Conservation (phyloP, 2,888 invertebrate genomes). For the Zaprionus obscuricornis region DNA sequence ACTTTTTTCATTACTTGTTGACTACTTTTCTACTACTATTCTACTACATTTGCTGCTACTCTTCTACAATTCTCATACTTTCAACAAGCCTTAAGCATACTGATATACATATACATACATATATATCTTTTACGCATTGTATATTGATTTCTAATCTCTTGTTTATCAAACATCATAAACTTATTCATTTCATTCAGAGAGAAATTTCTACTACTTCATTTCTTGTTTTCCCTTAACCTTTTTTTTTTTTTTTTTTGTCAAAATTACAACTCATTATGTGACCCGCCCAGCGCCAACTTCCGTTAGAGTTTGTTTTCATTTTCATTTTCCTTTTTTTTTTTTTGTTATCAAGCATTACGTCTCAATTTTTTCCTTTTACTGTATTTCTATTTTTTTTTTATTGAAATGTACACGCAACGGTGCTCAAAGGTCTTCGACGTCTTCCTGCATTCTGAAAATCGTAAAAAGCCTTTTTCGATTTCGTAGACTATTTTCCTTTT, state of each 20-base stretch:
- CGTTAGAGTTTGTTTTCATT: conserved; percentile 7
- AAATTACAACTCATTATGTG: conserved; percentile 51
- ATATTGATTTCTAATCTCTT: conserved; percentile 13
- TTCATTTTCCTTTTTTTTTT: background rate
- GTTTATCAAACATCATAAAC: background rate
- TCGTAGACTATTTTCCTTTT: conserved; percentile 22
- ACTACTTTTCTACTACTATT: no score
- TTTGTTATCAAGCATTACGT: conserved; percentile 28
- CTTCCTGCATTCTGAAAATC: background rate
- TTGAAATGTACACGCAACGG: conserved; percentile 62
- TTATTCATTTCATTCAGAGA: background rate
- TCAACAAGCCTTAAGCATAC: no score
- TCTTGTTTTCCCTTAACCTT: conserved; percentile 18
- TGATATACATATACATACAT: no score
- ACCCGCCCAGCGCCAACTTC: conserved; percentile 1
- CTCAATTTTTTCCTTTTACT: conserved; percentile 42
- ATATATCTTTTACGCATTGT: background rate
- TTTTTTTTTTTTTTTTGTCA: conserved; percentile 16
- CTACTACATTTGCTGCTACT: no score
- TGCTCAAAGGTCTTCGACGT: conserved; percentile 11
- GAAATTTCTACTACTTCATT: conserved; percentile 1
- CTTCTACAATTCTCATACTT: background rate
- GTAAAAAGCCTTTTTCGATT: conserved; percentile 58
- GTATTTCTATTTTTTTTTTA: conserved; percentile 55
- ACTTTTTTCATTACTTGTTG: no score